phyloP scores from a whole-genome alignment of 2,888 invertebrate species.

The Drosophila kuntzei region DNA sequence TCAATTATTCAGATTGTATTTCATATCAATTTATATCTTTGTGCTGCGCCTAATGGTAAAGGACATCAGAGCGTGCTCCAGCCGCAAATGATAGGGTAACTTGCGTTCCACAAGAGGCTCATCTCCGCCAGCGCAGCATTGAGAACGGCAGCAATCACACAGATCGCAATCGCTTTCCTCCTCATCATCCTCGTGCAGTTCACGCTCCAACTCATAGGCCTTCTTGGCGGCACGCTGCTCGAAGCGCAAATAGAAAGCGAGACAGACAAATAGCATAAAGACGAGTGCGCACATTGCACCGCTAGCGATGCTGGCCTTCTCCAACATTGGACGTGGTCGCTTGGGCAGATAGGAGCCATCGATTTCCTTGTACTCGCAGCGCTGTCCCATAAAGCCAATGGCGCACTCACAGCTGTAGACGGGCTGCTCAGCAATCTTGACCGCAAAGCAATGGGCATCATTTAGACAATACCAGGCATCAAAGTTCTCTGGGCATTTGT shows the following conservation, averaged over 20 bases:
- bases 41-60: constrained; percentile 77
- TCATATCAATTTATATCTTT: constrained; percentile 61
- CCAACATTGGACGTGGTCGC: constrained; percentile 91
- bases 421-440: constrained; percentile 95
- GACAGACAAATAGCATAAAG: constrained; percentile 87
- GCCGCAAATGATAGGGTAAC: constrained; percentile 67
- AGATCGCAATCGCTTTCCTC: constrained; percentile 41
- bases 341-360: constrained; percentile 94
- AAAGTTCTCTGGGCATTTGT: constrained; percentile 96
- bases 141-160: constrained; percentile 66
- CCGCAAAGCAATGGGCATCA: constrained; percentile 97
- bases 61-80: constrained; percentile 78
- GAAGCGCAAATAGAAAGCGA: constrained; percentile 87
- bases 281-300: constrained; percentile 90
- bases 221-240: constrained; percentile 84
- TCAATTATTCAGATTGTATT: constrained; percentile 22
- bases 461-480: constrained; percentile 98
- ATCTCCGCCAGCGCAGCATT: constrained; percentile 59
- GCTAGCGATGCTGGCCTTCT: constrained; percentile 93
- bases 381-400: constrained; percentile 96
- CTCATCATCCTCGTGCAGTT: constrained; percentile 41
- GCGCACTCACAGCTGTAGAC: constrained; percentile 98
- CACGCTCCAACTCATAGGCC: constrained; percentile 62
- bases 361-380: constrained; percentile 98
- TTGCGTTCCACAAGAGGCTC: constrained; percentile 58